Evolutionary conservation across 2,888 invertebrate species (phyloP).

Genomic region (Thymelicus lineola): DNA sequence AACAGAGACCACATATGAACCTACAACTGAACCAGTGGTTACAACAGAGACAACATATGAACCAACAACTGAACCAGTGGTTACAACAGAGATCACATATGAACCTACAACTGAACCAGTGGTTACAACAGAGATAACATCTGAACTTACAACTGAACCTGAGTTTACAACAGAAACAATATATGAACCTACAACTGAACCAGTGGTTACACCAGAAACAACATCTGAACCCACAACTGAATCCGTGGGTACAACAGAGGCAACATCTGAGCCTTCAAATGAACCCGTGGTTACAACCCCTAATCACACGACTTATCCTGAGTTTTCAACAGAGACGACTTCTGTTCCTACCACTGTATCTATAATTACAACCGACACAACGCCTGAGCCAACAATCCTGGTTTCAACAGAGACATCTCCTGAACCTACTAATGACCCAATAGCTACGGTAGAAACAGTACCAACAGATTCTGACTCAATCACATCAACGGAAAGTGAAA

Average conservation of each 20-base stretch:
- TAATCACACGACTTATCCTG: neutral
- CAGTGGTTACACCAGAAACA: neutral
- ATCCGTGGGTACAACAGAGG: constrained; percentile 24
- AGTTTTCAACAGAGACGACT: neutral
- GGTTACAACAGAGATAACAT: neutral
- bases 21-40: neutral
- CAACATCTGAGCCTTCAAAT: constrained; percentile 17
- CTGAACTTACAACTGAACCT: neutral
- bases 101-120: constrained; percentile 7
- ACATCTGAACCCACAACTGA: constrained; percentile 17
- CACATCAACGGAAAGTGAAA: neutral
- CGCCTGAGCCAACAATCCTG: neutral
- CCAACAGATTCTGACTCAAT: constrained; percentile 1
- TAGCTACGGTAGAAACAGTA: neutral
- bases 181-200: neutral
- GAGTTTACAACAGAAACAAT: neutral
- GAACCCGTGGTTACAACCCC: constrained; percentile 9
- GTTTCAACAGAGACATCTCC: neutral
- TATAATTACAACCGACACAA: neutral
- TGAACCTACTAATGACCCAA: neutral
- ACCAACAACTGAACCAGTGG: neutral
- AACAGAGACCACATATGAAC: constrained; percentile 6
- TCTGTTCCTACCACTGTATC: constrained; percentile 3
- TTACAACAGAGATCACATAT: neutral
- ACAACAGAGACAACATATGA: neutral